Evolutionary conservation across 2,888 invertebrate species (phyloP).

Genomic region (Eristalinus sepulchralis): DNA sequence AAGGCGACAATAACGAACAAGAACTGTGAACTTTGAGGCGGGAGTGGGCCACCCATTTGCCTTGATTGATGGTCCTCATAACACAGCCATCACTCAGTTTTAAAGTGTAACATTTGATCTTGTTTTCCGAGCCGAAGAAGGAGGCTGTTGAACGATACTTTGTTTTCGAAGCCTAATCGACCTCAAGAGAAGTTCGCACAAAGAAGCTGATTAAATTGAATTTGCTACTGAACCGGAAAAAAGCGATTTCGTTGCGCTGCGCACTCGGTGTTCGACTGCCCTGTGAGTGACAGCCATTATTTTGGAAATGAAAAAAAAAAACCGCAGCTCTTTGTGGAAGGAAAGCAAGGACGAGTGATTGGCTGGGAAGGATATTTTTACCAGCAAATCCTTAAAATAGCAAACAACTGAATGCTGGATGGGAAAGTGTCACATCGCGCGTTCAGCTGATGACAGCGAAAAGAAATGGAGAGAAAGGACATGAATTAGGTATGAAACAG

Average conservation of each 20-base stretch:
- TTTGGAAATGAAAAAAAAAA: too few species aligned
- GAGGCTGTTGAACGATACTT: neutral
- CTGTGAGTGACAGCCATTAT: too few species aligned
- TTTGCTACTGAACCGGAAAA: neutral
- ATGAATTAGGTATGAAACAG: too few species aligned
- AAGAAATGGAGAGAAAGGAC: too few species aligned
- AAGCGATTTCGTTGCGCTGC: neutral
- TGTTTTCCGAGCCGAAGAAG: neutral
- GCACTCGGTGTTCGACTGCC: too few species aligned
- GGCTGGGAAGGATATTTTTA: too few species aligned
- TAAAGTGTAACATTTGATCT: conserved; percentile 55
- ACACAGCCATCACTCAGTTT: conserved; percentile 61
- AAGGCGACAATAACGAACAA: conserved; percentile 20
- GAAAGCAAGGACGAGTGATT: too few species aligned
- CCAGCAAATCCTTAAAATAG: too few species aligned
- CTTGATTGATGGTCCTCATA: conserved; percentile 64
- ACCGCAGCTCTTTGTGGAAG: too few species aligned
- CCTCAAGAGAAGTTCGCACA: neutral
- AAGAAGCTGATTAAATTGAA: neutral
- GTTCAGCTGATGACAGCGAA: too few species aligned
- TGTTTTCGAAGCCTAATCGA: neutral
- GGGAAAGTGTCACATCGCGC: too few species aligned
- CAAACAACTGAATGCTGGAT: too few species aligned
- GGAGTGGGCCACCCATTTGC: conserved; percentile 44
- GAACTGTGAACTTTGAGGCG: conserved; percentile 30